Base-by-base conservation (phyloP, 2,113 vertebrate species). In the Platysteira castanea region DNA sequence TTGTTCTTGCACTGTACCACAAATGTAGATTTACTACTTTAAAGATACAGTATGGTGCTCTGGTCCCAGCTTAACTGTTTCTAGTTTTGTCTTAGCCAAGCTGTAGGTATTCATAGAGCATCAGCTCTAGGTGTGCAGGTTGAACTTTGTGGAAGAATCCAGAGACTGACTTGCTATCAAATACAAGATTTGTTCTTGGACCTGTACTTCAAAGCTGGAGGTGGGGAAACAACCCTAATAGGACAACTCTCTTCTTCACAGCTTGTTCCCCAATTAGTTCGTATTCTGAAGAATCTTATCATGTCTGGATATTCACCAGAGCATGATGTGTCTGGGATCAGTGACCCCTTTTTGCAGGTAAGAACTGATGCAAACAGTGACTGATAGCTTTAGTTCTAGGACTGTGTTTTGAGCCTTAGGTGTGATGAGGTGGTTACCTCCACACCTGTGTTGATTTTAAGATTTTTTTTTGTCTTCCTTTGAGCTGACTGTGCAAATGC, bases 251-350 rank as follows among this genome's bases (percentile, higher is more conserved):
- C 89, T 91, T 98, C 94, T 97, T 97, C 97, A 22, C 98, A 99
- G 99, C 98, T 99, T 94, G 99, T 99, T 96, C 99, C 99, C 94
- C 99, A 99, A 68, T 98, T 99, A 98, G 99, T 99, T 98, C 99
- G 99, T 98, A 99, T 99, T 97, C 98, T 99, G 97, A 99, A 99
- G 98, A 99, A 99, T 97, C 98, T 99, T 95, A 99, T 99, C 97
- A 99, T 99, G 99, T 99, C 99, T 93, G 99, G 99, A 91, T 99
- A 99, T 96, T 99, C 99, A 97, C 99, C 99, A 97, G 99, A 99
- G 94, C 99, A 99, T 96, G 99, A 99, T 81, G 99, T 99, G 96
- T 99, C 99, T 71, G 99, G 99, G 97, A 99, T 99, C 97, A 99
- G 99, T 92, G 99, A 99, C 94, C 99, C 99, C 92, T 99, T 99